phyloP scores from a whole-genome alignment of 2,113 vertebrate species.

The Microtus ochrogaster region DNA sequence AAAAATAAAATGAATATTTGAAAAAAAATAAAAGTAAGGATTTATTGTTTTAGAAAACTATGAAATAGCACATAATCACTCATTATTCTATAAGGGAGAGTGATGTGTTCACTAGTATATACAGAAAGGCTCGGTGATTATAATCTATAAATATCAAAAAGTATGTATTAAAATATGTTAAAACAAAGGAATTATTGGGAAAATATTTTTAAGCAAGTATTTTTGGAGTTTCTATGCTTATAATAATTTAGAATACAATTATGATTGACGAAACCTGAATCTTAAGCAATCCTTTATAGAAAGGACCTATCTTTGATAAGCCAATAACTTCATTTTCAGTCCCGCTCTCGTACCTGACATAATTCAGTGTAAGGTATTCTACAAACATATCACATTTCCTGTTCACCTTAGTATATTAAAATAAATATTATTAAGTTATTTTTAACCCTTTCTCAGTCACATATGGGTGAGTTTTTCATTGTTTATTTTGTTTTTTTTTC shows the following conservation, averaged over 20 bases:
- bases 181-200: slow-evolving; percentile 39
- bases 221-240: not conserved
- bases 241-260: not conserved
- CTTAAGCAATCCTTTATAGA: slow-evolving; percentile 6
- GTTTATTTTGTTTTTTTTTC: not conserved
- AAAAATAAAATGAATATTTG: not conserved
- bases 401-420: not conserved
- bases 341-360: not conserved
- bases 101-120: not conserved
- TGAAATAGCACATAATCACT: not conserved
- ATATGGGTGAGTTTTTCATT: not conserved
- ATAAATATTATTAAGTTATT: not conserved
- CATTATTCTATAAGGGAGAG: not conserved
- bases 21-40: not conserved
- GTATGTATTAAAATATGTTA: slow-evolving; percentile 5
- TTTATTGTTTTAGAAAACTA: not conserved
- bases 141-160: slow-evolving; percentile 41
- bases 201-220: slow-evolving; percentile 34
- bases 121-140: not conserved
- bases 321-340: not conserved
- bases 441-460: not conserved
- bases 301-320: not conserved
- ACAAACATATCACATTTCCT: not conserved
- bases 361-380: not conserved
- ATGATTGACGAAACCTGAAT: not conserved